Percentiles rank a stretch among this genome's conserved stretches.
phyloP scores from a whole-genome alignment of 92 coral and sea anemone genomes.

The Zoanthus gigantus region DNA sequence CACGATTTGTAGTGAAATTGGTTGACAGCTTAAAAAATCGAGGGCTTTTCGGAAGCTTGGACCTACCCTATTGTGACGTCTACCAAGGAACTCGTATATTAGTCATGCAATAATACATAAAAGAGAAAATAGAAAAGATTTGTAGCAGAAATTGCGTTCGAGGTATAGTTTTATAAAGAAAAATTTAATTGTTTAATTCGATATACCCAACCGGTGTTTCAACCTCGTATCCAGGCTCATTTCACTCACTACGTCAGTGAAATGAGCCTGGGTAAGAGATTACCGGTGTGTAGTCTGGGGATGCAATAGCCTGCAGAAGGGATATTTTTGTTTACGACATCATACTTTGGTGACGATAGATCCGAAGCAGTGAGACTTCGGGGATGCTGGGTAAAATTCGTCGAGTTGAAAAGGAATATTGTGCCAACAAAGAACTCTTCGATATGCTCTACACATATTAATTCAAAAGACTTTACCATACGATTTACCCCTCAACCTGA shows the following conservation, averaged over 20 bases:
- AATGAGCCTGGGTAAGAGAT: too few relatives aligned
- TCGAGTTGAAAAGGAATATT: neutral
- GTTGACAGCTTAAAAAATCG: slow-evolving; percentile 15
- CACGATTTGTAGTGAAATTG: neutral
- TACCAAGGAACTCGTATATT: neutral
- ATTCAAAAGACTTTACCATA: neutral
- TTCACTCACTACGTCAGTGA: too few relatives aligned
- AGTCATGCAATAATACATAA: neutral
- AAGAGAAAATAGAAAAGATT: too few relatives aligned
- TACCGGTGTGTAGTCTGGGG: neutral
- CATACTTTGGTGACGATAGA: neutral
- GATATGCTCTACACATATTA: neutral
- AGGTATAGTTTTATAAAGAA: neutral
- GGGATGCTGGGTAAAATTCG: neutral
- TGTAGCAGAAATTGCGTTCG: neutral
- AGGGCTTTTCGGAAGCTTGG: neutral
- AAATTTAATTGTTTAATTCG: neutral
- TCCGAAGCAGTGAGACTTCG: neutral
- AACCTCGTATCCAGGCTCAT: too few relatives aligned
- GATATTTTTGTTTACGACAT: neutral
- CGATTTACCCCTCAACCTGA: slow-evolving; percentile 11
- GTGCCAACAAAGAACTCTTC: neutral
- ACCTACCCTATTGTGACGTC: slow-evolving; percentile 9
- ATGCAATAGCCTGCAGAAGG: neutral
- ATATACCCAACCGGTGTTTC: neutral